These are phyloP conservation scores for Leistus spinibarbis DNA, from an alignment of 2,888 invertebrate genomes.

Conservation along the genomic window DNA sequence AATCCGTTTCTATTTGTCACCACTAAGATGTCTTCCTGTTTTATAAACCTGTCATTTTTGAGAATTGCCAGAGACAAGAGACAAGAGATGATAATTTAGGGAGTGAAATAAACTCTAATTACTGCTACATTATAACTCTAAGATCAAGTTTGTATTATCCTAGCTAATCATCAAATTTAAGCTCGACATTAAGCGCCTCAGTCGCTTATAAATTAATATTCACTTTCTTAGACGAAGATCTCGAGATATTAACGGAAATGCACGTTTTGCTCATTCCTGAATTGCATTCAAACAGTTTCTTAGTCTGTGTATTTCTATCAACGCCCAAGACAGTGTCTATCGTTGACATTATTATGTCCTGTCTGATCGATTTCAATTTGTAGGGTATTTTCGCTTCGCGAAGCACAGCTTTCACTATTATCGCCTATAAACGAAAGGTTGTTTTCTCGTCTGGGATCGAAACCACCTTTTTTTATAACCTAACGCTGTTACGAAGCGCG, in stretches of 20 bases:
- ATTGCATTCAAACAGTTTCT: neutral
- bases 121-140: too few species aligned
- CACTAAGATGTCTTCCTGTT: neutral
- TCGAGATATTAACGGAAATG: too few species aligned
- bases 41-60: neutral
- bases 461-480: neutral
- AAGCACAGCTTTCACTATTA: slow-evolving; percentile 7
- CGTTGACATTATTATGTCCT: slow-evolving; percentile 23
- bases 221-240: too few species aligned
- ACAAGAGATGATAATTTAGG: too few species aligned
- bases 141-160: too few species aligned
- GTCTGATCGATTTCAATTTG: slow-evolving; percentile 35
- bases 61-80: neutral
- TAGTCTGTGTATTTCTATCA: neutral
- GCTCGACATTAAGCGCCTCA: too few species aligned
- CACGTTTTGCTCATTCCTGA: too few species aligned
- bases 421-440: slow-evolving; percentile 35
- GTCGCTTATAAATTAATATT: too few species aligned
- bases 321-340: neutral
- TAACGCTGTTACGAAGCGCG: too few species aligned
- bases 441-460: slow-evolving; percentile 7
- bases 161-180: too few species aligned
- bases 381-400: slow-evolving; percentile 14
- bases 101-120: too few species aligned
- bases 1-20: neutral